These are phyloP conservation scores for Drosophila mauritiana DNA, from an alignment of 1,140 invertebrate genomes.

Conservation along the genomic window DNA sequence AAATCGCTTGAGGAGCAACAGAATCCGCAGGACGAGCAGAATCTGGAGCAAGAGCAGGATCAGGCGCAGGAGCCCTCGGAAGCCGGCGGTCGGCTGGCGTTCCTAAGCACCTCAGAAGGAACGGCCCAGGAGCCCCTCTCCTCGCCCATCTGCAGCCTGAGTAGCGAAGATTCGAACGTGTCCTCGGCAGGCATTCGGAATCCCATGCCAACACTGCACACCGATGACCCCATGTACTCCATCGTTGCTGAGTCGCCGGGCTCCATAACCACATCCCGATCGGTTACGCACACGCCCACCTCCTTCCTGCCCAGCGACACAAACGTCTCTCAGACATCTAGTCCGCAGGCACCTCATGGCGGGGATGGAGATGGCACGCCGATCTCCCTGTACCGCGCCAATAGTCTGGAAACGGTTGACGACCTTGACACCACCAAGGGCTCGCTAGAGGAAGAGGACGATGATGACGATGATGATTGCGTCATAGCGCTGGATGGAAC, in stretches of 20 bases:
- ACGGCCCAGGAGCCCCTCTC: neutral
- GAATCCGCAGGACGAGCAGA: neutral
- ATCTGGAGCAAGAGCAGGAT: neutral
- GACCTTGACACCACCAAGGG: conserved; percentile 70
- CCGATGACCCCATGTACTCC: conserved; percentile 44
- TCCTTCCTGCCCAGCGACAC: conserved; percentile 70
- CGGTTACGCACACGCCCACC: conserved; percentile 62
- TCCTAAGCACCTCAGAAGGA: neutral
- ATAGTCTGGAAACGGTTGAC: conserved; percentile 64
- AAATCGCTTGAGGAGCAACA: neutral
- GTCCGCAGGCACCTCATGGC: conserved; percentile 41
- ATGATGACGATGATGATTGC: conserved; percentile 62
- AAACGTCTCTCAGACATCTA: conserved; percentile 63
- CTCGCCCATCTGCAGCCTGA: conserved; percentile 52
- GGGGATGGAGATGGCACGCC: conserved; percentile 28
- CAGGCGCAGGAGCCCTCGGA: neutral
- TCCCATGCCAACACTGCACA: conserved; percentile 2
- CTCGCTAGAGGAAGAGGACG: conserved; percentile 65
- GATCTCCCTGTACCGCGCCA: conserved; percentile 57
- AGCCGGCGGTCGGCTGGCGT: conserved; percentile 9
- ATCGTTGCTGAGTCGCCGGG: conserved; percentile 64
- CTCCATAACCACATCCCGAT: conserved; percentile 61
- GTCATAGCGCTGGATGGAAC: conserved; percentile 68
- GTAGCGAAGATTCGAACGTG: conserved; percentile 38
- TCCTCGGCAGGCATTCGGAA: conserved; percentile 32